A percentile compares a stretch with the other conserved stretches of the same genome.
phyloP scores from a whole-genome alignment of 2,797 vertebrate species.

The Macroramphosus scolopax region DNA sequence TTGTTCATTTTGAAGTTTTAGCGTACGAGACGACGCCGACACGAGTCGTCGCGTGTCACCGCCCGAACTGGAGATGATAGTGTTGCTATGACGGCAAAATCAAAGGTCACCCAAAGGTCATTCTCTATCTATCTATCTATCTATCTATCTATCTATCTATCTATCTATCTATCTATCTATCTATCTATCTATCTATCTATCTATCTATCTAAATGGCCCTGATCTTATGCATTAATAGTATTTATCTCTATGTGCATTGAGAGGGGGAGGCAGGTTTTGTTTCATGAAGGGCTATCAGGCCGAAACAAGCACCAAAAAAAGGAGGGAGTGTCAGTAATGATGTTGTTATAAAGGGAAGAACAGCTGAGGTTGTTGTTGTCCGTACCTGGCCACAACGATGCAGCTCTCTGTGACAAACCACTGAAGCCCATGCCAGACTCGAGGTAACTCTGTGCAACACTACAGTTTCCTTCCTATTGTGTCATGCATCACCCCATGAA shows the following conservation, averaged over 20 bases:
- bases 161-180: conserved; percentile 9
- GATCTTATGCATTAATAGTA: conserved; percentile 34
- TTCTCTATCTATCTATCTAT: conserved; percentile 13
- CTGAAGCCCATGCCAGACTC: conserved; percentile 61
- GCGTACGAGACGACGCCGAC: too few relatives aligned
- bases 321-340: conserved; percentile 50
- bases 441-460: conserved; percentile 52
- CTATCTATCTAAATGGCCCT: conserved; percentile 27
- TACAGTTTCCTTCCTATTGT: conserved; percentile 43
- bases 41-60: conserved; percentile 29
- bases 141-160: conserved; percentile 13
- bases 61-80: conserved; percentile 46
- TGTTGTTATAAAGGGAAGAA: conserved; percentile 42
- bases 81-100: conserved; percentile 33
- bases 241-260: conserved; percentile 39
- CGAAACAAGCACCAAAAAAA: conserved; percentile 74
- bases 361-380: conserved; percentile 41
- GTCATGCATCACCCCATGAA: conserved; percentile 41
- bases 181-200: too few relatives aligned
- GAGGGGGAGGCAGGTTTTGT: conserved; percentile 29
- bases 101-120: conserved; percentile 47
- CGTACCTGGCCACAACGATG: conserved; percentile 49
- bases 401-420: conserved; percentile 63
- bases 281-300: conserved; percentile 74
- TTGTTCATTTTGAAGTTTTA: too few relatives aligned